Evolutionary conservation across 2,113 vertebrate species (phyloP).

Genomic region (Sturnus vulgaris): DNA sequence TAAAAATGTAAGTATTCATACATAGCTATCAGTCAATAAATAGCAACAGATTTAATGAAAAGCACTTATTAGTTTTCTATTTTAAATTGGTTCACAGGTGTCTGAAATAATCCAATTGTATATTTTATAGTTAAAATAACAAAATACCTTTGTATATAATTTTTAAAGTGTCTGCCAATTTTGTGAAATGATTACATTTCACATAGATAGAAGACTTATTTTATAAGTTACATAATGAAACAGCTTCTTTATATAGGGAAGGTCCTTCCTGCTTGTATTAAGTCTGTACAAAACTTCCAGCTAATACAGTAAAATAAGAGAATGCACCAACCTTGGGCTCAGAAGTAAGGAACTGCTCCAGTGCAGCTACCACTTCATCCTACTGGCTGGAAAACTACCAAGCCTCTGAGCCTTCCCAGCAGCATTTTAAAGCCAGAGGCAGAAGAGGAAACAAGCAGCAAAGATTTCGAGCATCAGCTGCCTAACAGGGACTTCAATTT

Average conservation of each 20-base stretch:
- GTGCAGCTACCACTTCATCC: neutral
- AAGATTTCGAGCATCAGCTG: neutral
- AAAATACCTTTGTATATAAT: neutral
- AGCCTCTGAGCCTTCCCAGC: neutral
- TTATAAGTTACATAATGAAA: neutral
- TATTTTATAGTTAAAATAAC: neutral
- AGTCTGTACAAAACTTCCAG: neutral
- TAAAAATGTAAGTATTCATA: constrained; percentile 8
- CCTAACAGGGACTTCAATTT: neutral
- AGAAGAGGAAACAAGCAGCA: neutral
- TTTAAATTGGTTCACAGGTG: neutral
- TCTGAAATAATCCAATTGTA: neutral
- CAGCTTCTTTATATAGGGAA: neutral
- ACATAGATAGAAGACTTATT: neutral
- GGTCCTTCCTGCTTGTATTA: neutral
- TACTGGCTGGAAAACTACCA: neutral
- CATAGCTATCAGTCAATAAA: constrained; percentile 16
- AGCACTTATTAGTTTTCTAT: constrained; percentile 6
- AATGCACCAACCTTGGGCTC: neutral
- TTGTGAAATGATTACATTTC: neutral
- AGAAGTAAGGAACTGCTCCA: neutral
- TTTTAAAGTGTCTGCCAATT: neutral
- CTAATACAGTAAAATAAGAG: neutral
- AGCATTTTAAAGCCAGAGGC: neutral
- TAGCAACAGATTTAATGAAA: neutral